Conservation (phyloP, 2,113 vertebrate species). For the Scartelaos histophorus region DNA sequence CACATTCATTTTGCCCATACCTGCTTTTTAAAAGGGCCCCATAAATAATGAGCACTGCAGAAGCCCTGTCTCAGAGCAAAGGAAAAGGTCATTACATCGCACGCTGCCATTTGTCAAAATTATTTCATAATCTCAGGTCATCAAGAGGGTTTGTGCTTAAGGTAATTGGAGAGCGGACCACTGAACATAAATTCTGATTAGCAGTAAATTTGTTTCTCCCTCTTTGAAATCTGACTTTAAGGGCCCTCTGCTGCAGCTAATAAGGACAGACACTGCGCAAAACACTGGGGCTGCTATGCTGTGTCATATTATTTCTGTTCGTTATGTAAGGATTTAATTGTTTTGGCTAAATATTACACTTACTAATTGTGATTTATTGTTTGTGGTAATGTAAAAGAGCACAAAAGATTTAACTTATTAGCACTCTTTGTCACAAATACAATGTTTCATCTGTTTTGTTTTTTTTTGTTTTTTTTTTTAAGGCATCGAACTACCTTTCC, state of each 20-base stretch:
- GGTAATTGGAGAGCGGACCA: constrained; percentile 73
- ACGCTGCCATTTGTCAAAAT: constrained; percentile 79
- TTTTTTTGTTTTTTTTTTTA: too few relatives aligned
- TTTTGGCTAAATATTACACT: not conserved
- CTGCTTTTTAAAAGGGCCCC: constrained; percentile 76
- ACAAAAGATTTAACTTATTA: too few relatives aligned
- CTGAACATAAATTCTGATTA: constrained; percentile 76
- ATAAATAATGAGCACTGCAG: constrained; percentile 74
- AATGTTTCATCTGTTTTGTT: too few relatives aligned
- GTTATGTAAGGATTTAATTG: not conserved
- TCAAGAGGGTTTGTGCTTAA: constrained; percentile 71
- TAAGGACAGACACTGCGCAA: not conserved
- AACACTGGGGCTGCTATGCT: not conserved
- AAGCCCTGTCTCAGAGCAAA: constrained; percentile 52
- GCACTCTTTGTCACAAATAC: too few relatives aligned
- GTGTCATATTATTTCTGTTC: not conserved
- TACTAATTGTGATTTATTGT: not conserved
- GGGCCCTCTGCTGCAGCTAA: constrained; percentile 31
- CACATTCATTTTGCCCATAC: constrained; percentile 78
- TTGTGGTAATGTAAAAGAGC: not conserved
- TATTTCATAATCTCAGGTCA: constrained; percentile 75
- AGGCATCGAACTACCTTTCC: too few relatives aligned
- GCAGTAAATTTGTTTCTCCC: constrained; percentile 65
- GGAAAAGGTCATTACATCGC: constrained; percentile 74
- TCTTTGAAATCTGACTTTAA: constrained; percentile 47